Evolutionary conservation across 1,140 invertebrate genomes (phyloP), one percentile per base, ranked within the genome.

Genomic region (Heliconius himera): DNA sequence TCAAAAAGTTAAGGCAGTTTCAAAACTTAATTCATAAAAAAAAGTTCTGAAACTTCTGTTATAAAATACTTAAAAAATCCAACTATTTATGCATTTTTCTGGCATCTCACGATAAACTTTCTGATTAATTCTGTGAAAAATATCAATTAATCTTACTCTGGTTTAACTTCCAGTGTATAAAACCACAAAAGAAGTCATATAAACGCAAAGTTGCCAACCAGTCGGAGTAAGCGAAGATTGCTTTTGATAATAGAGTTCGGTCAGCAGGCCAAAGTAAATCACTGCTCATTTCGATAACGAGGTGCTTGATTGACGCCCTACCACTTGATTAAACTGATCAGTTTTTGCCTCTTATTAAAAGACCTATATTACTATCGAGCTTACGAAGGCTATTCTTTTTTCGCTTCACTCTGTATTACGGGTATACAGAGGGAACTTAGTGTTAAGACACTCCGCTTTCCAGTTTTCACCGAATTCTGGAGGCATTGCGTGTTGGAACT

Each of bases 241-340:
- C 80, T 82, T 90, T 87, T 88, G 86, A 77, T 88, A 91, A 90
- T 88, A 82, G 84, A 82, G 82, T 87, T 87, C 86, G 90, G 90
- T 92, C 91, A 93, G 92, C 90, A 81, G 76, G 80, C 77, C 75
- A 87, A 87, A 89, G 90, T 89, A 89, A 93, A 93, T 93, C 87
- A 89, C 92, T 83, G 81, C 84, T 92, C 91, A 89, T 94, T 93
- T 82, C 85, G 85, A 82, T 94, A 93, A 94, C 92, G 91, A 94
- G 87, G 82, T 83, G 83, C 26, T 87, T 90, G 90, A 94, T 91
- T 93, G 92, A 92, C 90, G 86, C 85, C 79, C 81, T 77, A 81
- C 86, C 81, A 81, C 88, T 87, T 93, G 92, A 94, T 94, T 93
- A 91, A 91, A 91, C 88, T 91, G 90, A 93, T 91, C 90, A 88